Base-by-base conservation (phyloP, 2,797 vertebrate genomes). In the Clarias pachynema region DNA sequence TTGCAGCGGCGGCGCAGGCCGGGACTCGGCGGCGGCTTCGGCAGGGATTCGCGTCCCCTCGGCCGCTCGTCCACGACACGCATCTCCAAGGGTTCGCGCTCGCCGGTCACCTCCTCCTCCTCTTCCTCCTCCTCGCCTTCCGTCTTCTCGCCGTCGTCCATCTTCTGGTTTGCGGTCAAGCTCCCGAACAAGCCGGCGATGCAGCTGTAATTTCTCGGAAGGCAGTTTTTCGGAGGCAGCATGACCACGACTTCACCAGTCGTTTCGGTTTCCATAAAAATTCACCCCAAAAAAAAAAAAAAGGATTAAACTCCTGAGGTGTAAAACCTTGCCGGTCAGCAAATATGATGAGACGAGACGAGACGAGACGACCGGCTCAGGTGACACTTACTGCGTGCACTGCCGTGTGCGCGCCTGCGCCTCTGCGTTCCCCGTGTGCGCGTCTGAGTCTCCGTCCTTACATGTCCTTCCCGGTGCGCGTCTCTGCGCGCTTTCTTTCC, bases 131-230 rank as follows among this genome's bases (percentile, higher is more conserved):
- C 89, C 4, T 88, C 60, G 34, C 89, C 90, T 60, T 53, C 80
- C 59, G 60, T 84, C n/a, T 78, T 85, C 22, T 84, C 84, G 14
- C 53, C 89, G 18, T 88, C 60, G 44, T 92, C 91, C 84, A 87
- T 85, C 62, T 82, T 92, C n/a, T 95, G 91, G 82, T 92, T 96
- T 0, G 95, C 91, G 1, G 93, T 94, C 90, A 96, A 90, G 89
- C 96, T 95, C 6, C 96, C 96, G 87, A 97, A 97, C 79, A 97
- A 94, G 15, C 95, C 96, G 1, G 97, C 97, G 60, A 96, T 96
- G 93, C 96, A 98, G 95, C 97, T 97, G 96, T 97, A 97, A 94
- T 97, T 97, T 90, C 97, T 94, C n/a, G 96, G 96, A 81, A 98
- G 94, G 92, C 96, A 97, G 86, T 94, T 96, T 85, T 97, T 97